phyloP scores from a whole-genome alignment of 2,888 invertebrate genomes.

The Lingula anatina region DNA sequence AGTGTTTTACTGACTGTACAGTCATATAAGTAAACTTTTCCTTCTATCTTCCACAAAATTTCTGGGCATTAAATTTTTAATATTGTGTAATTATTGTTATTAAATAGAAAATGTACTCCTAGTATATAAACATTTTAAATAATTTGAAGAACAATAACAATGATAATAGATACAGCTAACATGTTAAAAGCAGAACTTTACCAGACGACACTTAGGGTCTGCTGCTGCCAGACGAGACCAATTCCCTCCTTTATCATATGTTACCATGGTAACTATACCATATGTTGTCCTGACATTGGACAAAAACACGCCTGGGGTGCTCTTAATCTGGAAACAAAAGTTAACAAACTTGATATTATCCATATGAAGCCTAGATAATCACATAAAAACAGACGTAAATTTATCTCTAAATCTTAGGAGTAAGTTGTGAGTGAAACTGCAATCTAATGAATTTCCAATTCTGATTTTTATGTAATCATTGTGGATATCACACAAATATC shows the following conservation, averaged over 20 bases:
- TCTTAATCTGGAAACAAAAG: constrained; percentile 18
- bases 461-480: background rate
- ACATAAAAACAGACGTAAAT: background rate
- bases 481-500: background rate
- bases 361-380: background rate
- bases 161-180: too few relatives aligned
- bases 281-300: constrained; percentile 43
- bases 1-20: too few relatives aligned
- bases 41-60: too few relatives aligned
- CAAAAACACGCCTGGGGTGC: constrained; percentile 40
- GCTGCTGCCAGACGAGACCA: constrained; percentile 31
- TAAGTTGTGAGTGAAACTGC: background rate
- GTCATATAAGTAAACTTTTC: too few relatives aligned
- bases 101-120: too few relatives aligned
- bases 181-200: too few relatives aligned
- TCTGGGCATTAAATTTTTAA: too few relatives aligned
- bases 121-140: too few relatives aligned
- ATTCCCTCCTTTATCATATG: constrained; percentile 38
- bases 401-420: background rate
- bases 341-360: background rate
- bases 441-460: background rate
- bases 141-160: too few relatives aligned
- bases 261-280: too few relatives aligned
- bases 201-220: too few relatives aligned
- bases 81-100: too few relatives aligned